Conservation (phyloP, 1,140 invertebrate species). For the Cotesia glomerata region DNA sequence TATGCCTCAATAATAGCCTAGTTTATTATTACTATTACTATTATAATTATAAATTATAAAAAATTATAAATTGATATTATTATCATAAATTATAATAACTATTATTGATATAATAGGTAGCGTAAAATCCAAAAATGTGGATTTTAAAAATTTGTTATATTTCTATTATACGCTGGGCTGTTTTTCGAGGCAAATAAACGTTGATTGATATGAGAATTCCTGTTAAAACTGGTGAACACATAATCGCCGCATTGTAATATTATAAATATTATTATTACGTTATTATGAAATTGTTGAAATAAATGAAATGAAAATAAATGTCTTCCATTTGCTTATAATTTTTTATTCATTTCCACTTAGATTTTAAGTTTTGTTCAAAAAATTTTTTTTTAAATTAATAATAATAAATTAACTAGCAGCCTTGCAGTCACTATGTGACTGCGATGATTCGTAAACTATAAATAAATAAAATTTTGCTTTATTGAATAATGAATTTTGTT, state of each 20-base stretch:
- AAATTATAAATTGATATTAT: slow-evolving; percentile 1
- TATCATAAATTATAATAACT: not conserved
- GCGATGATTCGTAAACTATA: no score
- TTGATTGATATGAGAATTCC: slow-evolving; percentile 63
- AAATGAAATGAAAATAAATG: slow-evolving; percentile 61
- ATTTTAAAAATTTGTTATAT: slow-evolving; percentile 58
- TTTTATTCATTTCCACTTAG: slow-evolving; percentile 21
- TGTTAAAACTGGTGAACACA: slow-evolving; percentile 62
- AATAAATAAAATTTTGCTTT: no score
- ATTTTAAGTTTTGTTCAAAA: not conserved
- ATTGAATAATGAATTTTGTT: no score
- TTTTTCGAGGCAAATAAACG: slow-evolving; percentile 58
- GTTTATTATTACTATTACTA: slow-evolving; percentile 44
- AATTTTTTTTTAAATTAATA: not conserved
- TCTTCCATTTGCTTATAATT: slow-evolving; percentile 45
- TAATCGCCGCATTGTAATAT: slow-evolving; percentile 64
- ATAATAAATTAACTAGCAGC: no score
- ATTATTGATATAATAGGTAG: slow-evolving; percentile 10
- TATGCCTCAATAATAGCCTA: slow-evolving; percentile 61
- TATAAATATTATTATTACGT: slow-evolving; percentile 61
- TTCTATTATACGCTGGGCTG: slow-evolving; percentile 58
- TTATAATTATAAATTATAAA: slow-evolving; percentile 2
- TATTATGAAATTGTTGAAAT: slow-evolving; percentile 66
- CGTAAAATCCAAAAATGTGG: slow-evolving; percentile 30
- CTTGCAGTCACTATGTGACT: no score